These are phyloP conservation scores for Saguinus imperator DNA, from an alignment of 2,113 vertebrate genomes.

Conservation along the genomic window DNA sequence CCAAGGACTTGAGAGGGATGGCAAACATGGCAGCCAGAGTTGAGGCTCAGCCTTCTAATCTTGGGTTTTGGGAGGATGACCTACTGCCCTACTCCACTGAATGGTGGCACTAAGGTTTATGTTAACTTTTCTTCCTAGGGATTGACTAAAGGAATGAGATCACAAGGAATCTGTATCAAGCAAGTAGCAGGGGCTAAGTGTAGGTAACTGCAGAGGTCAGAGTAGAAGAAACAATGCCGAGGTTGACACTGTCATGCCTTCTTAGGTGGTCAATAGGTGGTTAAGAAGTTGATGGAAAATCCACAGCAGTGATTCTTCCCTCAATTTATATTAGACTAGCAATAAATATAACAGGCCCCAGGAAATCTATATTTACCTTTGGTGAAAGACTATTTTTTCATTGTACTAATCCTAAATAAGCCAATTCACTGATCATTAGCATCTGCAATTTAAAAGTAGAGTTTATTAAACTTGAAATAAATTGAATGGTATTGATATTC, in stretches of 20 bases:
- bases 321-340: background rate
- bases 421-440: background rate
- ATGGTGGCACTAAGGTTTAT: background rate
- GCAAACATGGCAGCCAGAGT: background rate
- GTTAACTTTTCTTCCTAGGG: background rate
- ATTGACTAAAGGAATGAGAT: background rate
- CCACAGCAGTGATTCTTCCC: background rate
- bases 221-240: background rate
- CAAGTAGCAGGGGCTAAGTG: background rate
- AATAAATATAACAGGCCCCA: background rate
- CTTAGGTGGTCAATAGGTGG: background rate
- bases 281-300: background rate
- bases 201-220: background rate
- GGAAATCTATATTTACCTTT: background rate
- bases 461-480: background rate
- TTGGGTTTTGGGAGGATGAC: background rate
- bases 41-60: background rate
- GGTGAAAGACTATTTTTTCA: background rate
- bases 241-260: background rate
- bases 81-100: background rate
- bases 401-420: background rate
- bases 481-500: background rate
- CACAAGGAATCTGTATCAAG: background rate
- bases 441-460: background rate
- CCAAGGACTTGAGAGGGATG: background rate